Evolutionary conservation across 1,140 invertebrate genomes (phyloP), one percentile per base, ranked within the genome.

Genomic region (Tetraneura akinire): DNA sequence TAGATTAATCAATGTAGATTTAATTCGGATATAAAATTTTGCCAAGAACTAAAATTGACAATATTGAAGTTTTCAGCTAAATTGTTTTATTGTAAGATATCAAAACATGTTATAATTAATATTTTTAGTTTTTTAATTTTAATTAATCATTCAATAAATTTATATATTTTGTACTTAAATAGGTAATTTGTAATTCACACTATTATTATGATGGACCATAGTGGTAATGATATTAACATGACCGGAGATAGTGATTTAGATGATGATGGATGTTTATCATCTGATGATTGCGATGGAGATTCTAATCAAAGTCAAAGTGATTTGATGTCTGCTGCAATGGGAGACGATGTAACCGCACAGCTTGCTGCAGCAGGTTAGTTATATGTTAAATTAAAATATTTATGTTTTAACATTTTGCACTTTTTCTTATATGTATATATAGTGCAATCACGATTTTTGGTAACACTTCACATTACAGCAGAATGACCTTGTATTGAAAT

Each of bases 291-390:
- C 10, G 74, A 78, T 62, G 74, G 68, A n/a, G 76, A 64, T 42
- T 80, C 70, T 4, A 81, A 51, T 91, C 88, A 85, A 6, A 84
- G 82, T 81, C 82, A 91, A 16, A 88, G 89, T 18, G 60, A 81
- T 66, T 88, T 94, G 51, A 90, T 93, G 86, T 89, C 92, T 62
- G 91, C 90, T 80, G 91, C 92, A 55, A 93, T 94, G 89, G 93
- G 93, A 81, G 94, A 96, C 87, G 96, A 97, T 85, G 94, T 98
- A 80, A 97, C 96, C 82, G 94, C 96, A 85, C 96, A 98, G 85
- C 88, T 98, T 83, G 96, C 95, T 73, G 95, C 96, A 83, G 95
- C 96, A 87, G 96, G 95, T 92, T 88, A 87, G 88, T 85, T 88
- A 87, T 86, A 86, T 85, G n/a, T n/a, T n/a, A 86, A 86, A 86